Conservation (phyloP, 2,888 invertebrate genomes). For the Lomographa bimaculata region DNA sequence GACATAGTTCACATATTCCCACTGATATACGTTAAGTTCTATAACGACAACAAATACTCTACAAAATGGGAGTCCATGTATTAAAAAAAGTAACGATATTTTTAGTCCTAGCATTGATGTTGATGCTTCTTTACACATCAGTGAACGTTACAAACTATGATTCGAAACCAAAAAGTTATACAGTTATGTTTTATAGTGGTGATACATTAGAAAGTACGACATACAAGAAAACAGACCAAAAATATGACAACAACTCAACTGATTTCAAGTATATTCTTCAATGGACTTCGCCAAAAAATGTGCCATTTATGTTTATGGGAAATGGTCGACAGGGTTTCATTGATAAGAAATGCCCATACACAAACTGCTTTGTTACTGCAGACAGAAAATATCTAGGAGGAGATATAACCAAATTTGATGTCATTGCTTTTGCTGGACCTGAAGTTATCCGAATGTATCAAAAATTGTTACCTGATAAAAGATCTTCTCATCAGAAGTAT, state of each 20-base stretch:
- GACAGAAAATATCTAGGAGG: conserved; percentile 41
- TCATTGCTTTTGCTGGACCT: conserved; percentile 56
- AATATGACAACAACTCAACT: no score
- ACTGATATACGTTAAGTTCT: no score
- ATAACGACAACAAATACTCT: no score
- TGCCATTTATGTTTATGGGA: conserved; percentile 50
- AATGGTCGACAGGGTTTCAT: conserved; percentile 45
- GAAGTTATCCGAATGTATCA: conserved; percentile 37
- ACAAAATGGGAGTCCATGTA: no score
- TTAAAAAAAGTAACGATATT: no score
- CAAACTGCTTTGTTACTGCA: conserved; percentile 59
- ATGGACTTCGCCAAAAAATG: conserved; percentile 45
- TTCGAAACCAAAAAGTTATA: no score
- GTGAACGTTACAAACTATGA: no score
- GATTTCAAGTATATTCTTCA: conserved; percentile 53
- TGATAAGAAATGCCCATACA: conserved; percentile 48
- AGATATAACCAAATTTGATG: conserved; percentile 56
- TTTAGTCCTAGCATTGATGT: no score
- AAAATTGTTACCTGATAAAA: conserved; percentile 37
- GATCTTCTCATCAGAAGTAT: conserved; percentile 58
- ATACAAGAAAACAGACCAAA: no score
- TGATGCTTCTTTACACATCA: no score
- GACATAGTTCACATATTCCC: conserved; percentile 2
- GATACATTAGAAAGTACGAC: no score
- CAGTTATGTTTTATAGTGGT: no score